phyloP scores from a whole-genome alignment of 2,797 vertebrate species.

The Gallinago nigripennis region DNA sequence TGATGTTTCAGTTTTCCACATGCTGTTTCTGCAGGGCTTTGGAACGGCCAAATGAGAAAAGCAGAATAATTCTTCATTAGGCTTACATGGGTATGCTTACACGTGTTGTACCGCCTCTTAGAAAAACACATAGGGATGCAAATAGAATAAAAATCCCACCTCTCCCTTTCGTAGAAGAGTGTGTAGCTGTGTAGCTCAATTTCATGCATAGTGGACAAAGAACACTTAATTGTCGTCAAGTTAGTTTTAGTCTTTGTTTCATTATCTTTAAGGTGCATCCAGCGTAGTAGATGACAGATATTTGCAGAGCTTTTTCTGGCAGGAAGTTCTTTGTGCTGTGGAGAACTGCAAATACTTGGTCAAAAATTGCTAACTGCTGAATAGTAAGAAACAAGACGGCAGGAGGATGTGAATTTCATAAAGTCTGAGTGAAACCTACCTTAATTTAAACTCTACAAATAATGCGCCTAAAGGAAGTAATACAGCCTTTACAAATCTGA shows the following conservation, averaged over 20 bases:
- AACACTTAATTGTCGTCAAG: background rate
- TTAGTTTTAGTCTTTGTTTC: background rate
- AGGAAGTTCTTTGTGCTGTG: background rate
- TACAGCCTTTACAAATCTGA: background rate
- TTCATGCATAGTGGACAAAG: background rate
- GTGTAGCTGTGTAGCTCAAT: background rate
- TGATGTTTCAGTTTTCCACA: rapidly evolving
- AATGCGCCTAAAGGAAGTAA: background rate
- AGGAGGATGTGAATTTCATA: background rate
- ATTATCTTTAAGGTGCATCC: background rate
- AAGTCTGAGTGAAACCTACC: background rate
- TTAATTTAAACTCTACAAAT: background rate
- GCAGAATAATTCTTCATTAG: background rate
- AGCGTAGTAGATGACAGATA: background rate
- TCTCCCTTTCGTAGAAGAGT: background rate
- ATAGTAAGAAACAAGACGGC: background rate
- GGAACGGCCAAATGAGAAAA: background rate
- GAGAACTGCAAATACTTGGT: background rate
- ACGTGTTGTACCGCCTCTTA: background rate
- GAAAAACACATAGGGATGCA: background rate
- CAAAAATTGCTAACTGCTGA: background rate
- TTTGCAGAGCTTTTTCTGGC: background rate
- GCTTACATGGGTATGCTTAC: background rate
- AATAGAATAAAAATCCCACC: background rate
- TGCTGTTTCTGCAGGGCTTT: background rate